Percentiles rank a stretch among this genome's conserved stretches.
These are phyloP conservation scores for Andrena minutula DNA, from an alignment of 2,888 invertebrate genomes.

Conservation along the genomic window DNA sequence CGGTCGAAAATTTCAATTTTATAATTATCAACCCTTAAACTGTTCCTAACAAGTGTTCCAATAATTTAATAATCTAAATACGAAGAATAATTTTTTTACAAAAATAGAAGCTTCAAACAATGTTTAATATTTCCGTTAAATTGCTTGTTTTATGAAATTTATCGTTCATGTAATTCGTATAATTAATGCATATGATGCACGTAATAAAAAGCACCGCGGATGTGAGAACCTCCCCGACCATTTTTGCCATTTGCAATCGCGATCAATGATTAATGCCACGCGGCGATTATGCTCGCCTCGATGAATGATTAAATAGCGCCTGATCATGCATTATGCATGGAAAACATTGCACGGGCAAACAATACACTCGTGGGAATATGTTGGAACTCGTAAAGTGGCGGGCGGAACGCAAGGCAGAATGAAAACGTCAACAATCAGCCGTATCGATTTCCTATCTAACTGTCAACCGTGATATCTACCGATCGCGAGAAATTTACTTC, in stretches of 20 bases:
- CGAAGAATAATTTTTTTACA: no score
- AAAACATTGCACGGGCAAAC: slow-evolving; percentile 17
- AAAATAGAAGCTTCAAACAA: no score
- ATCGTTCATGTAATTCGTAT: neutral
- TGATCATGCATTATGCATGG: slow-evolving; percentile 39
- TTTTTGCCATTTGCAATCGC: neutral
- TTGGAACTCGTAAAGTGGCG: slow-evolving; percentile 16
- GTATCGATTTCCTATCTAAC: slow-evolving; percentile 10
- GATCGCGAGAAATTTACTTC: neutral
- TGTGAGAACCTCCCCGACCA: neutral
- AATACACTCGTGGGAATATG: slow-evolving; percentile 1
- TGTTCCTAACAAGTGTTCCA: no score
- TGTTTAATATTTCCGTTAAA: no score
- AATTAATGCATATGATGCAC: neutral
- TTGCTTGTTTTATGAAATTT: no score
- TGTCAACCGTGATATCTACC: neutral
- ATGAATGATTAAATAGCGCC: slow-evolving; percentile 15
- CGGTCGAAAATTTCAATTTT: no score
- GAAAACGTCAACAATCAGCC: slow-evolving; percentile 1
- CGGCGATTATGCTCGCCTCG: slow-evolving; percentile 15
- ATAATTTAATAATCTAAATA: no score
- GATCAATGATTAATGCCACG: slow-evolving; percentile 8
- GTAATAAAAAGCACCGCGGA: neutral
- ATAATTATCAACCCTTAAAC: no score
- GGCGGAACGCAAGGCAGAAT: neutral